Evolutionary conservation across 1,140 invertebrate species (phyloP).

Genomic region (Platorchestia sp.): DNA sequence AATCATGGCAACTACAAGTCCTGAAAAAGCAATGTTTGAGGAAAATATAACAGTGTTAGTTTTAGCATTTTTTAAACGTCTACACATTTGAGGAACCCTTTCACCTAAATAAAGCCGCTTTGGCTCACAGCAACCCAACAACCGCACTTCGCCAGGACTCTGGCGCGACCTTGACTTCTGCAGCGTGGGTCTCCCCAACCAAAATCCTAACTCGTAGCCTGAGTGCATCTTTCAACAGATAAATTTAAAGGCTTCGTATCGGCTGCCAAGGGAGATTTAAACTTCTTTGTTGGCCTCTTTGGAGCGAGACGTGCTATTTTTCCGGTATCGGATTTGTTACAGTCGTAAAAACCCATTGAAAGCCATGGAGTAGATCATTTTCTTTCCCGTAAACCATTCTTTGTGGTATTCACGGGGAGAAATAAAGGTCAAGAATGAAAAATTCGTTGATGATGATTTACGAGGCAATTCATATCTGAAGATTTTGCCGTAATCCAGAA

Average conservation of each 20-base stretch:
- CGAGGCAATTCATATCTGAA: background rate
- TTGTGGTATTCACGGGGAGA: background rate
- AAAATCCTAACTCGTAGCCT: background rate
- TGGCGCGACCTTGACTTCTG: background rate
- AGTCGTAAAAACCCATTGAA: background rate
- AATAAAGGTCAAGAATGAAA: background rate
- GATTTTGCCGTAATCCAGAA: background rate
- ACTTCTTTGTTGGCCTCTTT: background rate
- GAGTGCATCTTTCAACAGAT: background rate
- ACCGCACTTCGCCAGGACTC: no score
- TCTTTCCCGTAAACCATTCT: background rate
- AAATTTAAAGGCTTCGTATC: background rate
- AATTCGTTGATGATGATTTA: background rate
- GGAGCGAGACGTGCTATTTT: background rate
- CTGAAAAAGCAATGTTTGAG: no score
- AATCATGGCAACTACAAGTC: no score
- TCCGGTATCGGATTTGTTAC: background rate
- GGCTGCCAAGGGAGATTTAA: background rate
- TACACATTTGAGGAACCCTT: no score
- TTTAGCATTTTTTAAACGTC: no score
- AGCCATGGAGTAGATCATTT: background rate
- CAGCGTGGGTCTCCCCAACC: background rate
- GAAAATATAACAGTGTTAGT: no score
- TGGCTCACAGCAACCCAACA: background rate
- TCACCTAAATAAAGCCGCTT: no score